Evolutionary conservation across 2,113 vertebrate genomes (phyloP).

Genomic region (Crotophaga sulcirostris): DNA sequence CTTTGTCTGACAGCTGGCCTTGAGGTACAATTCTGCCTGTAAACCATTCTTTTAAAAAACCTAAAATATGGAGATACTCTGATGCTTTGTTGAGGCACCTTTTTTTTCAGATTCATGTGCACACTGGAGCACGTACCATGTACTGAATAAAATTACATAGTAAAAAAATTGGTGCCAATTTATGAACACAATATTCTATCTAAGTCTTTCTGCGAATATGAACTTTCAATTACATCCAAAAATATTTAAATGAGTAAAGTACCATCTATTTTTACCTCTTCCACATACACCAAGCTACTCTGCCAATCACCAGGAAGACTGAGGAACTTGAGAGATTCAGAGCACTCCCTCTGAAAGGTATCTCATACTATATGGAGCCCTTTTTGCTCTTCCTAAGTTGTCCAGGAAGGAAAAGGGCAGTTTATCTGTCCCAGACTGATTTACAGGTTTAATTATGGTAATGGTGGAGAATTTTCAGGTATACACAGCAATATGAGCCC

Average conservation of each 20-base stretch:
- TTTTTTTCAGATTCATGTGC: neutral
- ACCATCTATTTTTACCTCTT: neutral
- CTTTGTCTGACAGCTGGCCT: neutral
- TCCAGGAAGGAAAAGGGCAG: neutral
- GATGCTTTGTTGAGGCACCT: neutral
- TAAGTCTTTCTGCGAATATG: neutral
- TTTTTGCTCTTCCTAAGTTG: neutral
- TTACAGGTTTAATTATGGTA: neutral
- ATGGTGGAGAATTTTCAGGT: neutral
- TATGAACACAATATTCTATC: neutral
- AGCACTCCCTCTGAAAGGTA: neutral
- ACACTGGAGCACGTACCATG: accelerated
- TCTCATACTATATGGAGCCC: neutral
- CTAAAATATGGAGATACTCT: neutral
- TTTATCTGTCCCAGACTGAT: neutral
- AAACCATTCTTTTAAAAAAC: neutral
- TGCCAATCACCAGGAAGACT: accelerated
- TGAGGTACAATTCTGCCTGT: neutral
- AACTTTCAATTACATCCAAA: neutral
- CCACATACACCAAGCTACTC: neutral
- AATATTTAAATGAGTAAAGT: neutral
- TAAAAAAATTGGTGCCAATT: neutral
- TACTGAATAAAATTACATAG: neutral
- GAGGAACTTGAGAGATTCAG: neutral
- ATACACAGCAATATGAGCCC: neutral